Base-by-base conservation (phyloP, 2,113 vertebrate genomes). In the Eudorcas thomsonii region DNA sequence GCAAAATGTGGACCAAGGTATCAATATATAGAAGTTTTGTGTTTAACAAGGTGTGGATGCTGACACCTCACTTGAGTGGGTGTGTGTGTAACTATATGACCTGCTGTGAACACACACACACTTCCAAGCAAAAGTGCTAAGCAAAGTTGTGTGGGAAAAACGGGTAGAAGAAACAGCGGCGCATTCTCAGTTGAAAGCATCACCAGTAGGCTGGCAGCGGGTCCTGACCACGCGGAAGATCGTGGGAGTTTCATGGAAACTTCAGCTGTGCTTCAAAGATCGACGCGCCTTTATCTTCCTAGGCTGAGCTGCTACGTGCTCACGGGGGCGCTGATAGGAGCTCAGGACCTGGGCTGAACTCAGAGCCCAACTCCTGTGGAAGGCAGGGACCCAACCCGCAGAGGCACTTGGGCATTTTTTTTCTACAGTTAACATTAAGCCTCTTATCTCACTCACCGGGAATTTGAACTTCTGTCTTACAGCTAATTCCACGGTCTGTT, bases 381-480 rank as follows among this genome's bases (percentile, higher is more conserved):
- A 57, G 33, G 5, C 1, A 0, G 30, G 82, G 59, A 16, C 77
- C 43, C 4, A n/a, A 54, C 16, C 8, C 17, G 25, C 17, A 52
- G 90, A 86, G 57, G 36, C 33, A 1, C 91, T 54, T 10, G 7
- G 78, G n/a, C 8, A 17, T 93, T 82, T 50, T 89, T 89, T 93
- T 87, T 87, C 71, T 93, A 52, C 64, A 30, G 36, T 60, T 48
- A 36, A 82, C 3, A 77, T 93, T 96, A 91, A 97, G 78, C 36
- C 77, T 95, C 88, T 97, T 95, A 96, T 95, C 96, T 95, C 77
- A 52, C 83, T 64, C 52, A 39, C 55, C 10, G 60, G 74, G 86
- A 82, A 90, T 94, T 97, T 95, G 86, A 97, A 90, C 90, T 90
- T 92, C 88, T 78, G 60, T 95, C 85, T 97, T 85, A 83, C 82